phyloP scores from a whole-genome alignment of 2,888 invertebrate genomes.

The Nemotelus pantherinus region DNA sequence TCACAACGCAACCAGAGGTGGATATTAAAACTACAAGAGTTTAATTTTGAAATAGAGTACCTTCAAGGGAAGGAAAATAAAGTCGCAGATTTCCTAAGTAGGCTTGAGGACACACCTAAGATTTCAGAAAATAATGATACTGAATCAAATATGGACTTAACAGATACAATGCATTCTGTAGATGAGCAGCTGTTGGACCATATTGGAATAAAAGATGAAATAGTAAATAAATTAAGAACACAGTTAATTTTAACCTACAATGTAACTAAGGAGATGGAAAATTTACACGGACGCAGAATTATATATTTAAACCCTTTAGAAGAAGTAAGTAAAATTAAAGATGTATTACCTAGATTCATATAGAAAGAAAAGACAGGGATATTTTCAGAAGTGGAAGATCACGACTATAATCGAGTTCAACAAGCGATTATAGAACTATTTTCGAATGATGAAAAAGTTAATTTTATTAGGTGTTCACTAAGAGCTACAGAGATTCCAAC shows the following conservation, averaged over 20 bases:
- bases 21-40: conserved; percentile 48
- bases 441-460: conserved; percentile 39
- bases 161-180: conserved; percentile 45
- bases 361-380: conserved; percentile 47
- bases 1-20: conserved; percentile 48
- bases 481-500: conserved; percentile 44
- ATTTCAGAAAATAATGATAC: conserved; percentile 44
- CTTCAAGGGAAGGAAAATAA: conserved; percentile 32
- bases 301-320: conserved; percentile 43
- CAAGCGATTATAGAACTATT: conserved; percentile 46
- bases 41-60: conserved; percentile 47
- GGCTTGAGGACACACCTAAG: conserved; percentile 45
- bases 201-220: conserved; percentile 49
- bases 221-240: conserved; percentile 50
- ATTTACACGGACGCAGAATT: conserved; percentile 39
- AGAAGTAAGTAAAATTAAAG: conserved; percentile 36
- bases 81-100: conserved; percentile 49
- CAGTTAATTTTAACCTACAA: conserved; percentile 50
- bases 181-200: conserved; percentile 48
- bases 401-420: conserved; percentile 49
- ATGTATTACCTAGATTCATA: conserved; percentile 44
- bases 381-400: conserved; percentile 47
- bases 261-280: conserved; percentile 40
- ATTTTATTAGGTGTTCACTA: conserved; percentile 39
- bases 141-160: conserved; percentile 44